phyloP scores from a whole-genome alignment of 2,888 invertebrate species.

The Cantharis rustica region DNA sequence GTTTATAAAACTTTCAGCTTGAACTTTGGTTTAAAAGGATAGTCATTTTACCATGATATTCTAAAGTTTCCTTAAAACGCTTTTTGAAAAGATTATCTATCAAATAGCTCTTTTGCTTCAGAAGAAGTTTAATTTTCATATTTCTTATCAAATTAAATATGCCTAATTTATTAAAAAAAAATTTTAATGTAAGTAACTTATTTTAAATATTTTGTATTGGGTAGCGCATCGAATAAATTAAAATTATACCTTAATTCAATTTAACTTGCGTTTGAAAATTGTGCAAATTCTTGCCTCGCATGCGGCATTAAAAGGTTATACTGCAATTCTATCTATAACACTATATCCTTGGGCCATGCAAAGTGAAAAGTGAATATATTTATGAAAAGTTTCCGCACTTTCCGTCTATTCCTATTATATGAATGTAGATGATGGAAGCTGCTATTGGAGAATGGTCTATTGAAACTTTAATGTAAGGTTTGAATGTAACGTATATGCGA shows the following conservation, averaged over 20 bases:
- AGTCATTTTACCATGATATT: constrained; percentile 18
- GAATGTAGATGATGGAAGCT: constrained; percentile 37
- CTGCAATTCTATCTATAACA: constrained; percentile 16
- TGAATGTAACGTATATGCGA: constrained; percentile 38
- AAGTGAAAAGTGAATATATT: constrained; percentile 41
- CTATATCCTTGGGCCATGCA: constrained; percentile 37
- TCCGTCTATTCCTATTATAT: constrained; percentile 40
- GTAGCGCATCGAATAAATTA: not conserved
- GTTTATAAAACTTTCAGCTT: constrained; percentile 18
- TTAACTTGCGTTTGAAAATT: not conserved
- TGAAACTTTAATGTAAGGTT: constrained; percentile 38
- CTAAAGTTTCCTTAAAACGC: constrained; percentile 18
- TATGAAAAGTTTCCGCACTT: constrained; percentile 40
- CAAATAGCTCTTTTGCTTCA: constrained; percentile 9
- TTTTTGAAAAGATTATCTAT: constrained; percentile 16
- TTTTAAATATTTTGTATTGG: not conserved
- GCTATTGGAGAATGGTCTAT: constrained; percentile 34
- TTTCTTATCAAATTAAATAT: not conserved
- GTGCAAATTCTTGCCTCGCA: not conserved
- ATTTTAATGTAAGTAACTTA: not conserved
- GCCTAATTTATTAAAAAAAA: not conserved
- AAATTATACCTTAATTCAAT: not conserved
- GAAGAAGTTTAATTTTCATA: not conserved
- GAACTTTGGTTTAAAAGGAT: constrained; percentile 16
- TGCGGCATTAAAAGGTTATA: constrained; percentile 17